These are phyloP conservation scores for Metellina segmentata DNA, from an alignment of 2,888 invertebrate species.

Conservation along the genomic window DNA sequence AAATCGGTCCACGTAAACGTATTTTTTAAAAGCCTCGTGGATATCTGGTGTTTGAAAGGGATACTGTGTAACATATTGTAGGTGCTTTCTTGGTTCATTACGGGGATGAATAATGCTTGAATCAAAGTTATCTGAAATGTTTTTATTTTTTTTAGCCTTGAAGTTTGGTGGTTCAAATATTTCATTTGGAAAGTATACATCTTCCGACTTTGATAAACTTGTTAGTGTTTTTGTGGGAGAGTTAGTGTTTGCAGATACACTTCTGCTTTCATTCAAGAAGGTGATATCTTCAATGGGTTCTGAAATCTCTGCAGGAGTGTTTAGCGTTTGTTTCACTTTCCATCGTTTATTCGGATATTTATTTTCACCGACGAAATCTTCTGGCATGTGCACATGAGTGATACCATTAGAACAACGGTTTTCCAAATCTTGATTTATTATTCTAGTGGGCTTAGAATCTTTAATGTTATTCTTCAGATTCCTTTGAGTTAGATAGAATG, in stretches of 20 bases:
- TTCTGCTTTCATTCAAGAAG: neutral
- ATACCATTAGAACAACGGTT: slow-evolving; percentile 7
- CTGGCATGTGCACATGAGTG: slow-evolving; percentile 16
- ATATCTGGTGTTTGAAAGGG: slow-evolving; percentile 42
- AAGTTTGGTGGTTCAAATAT: neutral
- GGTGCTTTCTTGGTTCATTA: neutral
- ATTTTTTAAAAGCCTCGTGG: slow-evolving; percentile 47
- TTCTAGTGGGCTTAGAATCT: slow-evolving; percentile 16
- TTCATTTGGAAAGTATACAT: neutral
- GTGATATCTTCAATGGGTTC: neutral
- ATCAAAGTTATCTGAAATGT: too few species aligned
- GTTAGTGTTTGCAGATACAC: too few species aligned
- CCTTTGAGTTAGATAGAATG: slow-evolving; percentile 47
- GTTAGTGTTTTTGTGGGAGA: neutral
- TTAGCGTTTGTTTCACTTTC: slow-evolving; percentile 2
- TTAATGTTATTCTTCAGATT: slow-evolving; percentile 21
- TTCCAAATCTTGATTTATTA: slow-evolving; percentile 49
- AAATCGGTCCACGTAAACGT: slow-evolving; percentile 1
- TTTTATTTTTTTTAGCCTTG: neutral
- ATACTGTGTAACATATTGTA: neutral
- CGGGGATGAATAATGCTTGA: neutral
- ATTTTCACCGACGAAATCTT: neutral
- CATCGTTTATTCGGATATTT: slow-evolving; percentile 1
- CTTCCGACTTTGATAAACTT: neutral
- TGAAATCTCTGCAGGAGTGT: neutral